These are phyloP conservation scores for Acrocephalus scirpaceus DNA, from an alignment of 2,797 vertebrate species.

Conservation along the genomic window DNA sequence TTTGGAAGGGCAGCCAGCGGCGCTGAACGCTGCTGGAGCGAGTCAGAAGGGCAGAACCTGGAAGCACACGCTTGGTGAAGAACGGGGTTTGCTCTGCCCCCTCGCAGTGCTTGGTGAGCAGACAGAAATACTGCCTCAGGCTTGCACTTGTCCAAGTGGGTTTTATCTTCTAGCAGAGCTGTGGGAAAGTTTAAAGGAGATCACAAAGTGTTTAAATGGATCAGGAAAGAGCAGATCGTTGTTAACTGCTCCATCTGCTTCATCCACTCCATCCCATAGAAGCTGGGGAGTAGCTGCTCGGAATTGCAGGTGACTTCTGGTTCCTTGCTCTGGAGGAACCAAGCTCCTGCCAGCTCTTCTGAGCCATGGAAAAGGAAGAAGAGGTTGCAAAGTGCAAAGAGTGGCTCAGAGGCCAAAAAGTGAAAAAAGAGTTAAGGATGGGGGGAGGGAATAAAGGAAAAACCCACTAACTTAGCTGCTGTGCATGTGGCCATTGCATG, in stretches of 20 bases:
- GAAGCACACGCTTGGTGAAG: rapidly evolving
- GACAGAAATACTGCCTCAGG: background rate
- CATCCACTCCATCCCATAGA: background rate
- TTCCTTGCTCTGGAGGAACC: background rate
- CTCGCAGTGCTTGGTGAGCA: background rate
- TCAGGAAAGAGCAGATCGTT: background rate
- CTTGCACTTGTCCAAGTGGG: background rate
- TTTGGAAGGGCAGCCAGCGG: background rate
- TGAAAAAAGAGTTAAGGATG: background rate
- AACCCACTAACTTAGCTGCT: background rate
- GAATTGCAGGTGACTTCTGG: background rate
- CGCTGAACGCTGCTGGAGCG: background rate
- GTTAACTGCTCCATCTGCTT: background rate
- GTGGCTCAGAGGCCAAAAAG: background rate
- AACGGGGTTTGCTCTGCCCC: background rate
- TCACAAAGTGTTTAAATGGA: background rate
- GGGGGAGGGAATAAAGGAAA: background rate
- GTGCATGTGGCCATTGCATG: background rate
- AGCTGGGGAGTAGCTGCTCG: background rate
- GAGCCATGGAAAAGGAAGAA: background rate
- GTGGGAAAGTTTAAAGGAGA: background rate
- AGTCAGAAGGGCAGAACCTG: background rate
- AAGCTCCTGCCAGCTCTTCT: background rate
- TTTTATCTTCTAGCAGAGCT: background rate
- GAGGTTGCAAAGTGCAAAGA: background rate